These are phyloP conservation scores for Nomada goodeniana DNA, from an alignment of 2,888 invertebrate species.

Conservation along the genomic window DNA sequence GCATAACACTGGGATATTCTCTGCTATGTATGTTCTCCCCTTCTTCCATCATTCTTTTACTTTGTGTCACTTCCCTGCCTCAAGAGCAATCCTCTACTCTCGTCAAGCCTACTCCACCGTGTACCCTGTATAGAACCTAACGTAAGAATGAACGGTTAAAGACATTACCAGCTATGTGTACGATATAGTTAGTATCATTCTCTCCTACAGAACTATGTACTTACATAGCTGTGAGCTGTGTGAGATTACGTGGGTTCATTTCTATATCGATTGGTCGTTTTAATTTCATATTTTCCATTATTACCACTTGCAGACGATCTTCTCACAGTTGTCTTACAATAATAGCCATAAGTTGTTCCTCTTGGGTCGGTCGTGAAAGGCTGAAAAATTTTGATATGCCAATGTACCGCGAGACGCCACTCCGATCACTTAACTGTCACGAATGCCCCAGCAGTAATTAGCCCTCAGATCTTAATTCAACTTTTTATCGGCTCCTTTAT, in stretches of 20 bases:
- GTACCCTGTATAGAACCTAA: conserved; percentile 37
- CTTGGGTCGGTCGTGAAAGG: conserved; percentile 33
- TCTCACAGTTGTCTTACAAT: conserved; percentile 10
- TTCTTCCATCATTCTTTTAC: conserved; percentile 43
- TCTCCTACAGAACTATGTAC: neutral
- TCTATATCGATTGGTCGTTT: neutral
- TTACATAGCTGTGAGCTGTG: neutral
- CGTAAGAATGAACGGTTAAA: conserved; percentile 59
- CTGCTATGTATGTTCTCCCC: conserved; percentile 37
- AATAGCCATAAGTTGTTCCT: conserved; percentile 42
- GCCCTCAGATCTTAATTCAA: conserved; percentile 16
- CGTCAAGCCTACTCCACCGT: conserved; percentile 58
- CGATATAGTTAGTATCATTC: conserved; percentile 52
- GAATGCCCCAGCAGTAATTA: conserved; percentile 20
- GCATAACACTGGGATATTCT: conserved; percentile 41
- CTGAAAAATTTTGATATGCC: conserved; percentile 20
- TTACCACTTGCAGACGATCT: neutral
- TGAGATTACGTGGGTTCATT: neutral
- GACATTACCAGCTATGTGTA: conserved; percentile 55
- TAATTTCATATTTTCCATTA: neutral
- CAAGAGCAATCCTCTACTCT: conserved; percentile 56
- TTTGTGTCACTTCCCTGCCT: conserved; percentile 55
- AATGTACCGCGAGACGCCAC: conserved; percentile 20
- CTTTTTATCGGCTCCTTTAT: conserved; percentile 10
- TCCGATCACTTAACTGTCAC: conserved; percentile 49